Evolutionary conservation across 2,113 vertebrate species (phyloP), one percentile per base, ranked within the genome.

Genomic region (Girardinichthys multiradiatus): DNA sequence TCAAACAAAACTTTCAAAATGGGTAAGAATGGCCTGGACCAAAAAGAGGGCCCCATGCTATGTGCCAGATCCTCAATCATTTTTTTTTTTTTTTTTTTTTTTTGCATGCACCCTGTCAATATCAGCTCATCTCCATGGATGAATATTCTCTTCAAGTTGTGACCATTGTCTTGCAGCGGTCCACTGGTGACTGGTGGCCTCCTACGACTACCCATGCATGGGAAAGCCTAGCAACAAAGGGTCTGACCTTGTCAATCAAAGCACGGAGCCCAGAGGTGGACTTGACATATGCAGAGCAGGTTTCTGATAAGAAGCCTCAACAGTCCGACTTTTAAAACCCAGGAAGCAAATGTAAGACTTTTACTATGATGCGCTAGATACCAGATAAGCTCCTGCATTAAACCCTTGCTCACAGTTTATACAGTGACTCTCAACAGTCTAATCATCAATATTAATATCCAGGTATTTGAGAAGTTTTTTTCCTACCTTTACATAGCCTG

Each of bases 191-290:
- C 86, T 90, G 90, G 83, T 82, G 89, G 92, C 88, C 89, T 87
- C 81, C 74, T 72, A 90, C 89, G 80, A 84, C 87, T 79, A 89
- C 80, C 67, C 77, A 74, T 88, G 88, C 87, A 88, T 93, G 89
- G 91, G 88, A 93, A 90, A 88, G 80, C 87, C 79, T 77, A 70
- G 85, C 82, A 85, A 82, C 87, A 73, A 76, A 85, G 80, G 85
- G 76, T 84, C 76, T 57, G 86, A 83, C 79, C 90, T 75, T 91
- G 92, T 93, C 93, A 91, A 88, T 94, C 91, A 91, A 73, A 83
- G 57, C 72, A 51, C 60, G 83, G 74, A 76, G 83, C 26, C 24
- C 27, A 86, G 70, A 26, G 14, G 75, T 28, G 33, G 74, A 86
- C 67, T 76, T 85, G 82, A 86, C 72, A 82, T 74, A 66, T 8